These are phyloP conservation scores for Apotomis turbidana DNA, from an alignment of 2,888 invertebrate genomes.

Conservation along the genomic window DNA sequence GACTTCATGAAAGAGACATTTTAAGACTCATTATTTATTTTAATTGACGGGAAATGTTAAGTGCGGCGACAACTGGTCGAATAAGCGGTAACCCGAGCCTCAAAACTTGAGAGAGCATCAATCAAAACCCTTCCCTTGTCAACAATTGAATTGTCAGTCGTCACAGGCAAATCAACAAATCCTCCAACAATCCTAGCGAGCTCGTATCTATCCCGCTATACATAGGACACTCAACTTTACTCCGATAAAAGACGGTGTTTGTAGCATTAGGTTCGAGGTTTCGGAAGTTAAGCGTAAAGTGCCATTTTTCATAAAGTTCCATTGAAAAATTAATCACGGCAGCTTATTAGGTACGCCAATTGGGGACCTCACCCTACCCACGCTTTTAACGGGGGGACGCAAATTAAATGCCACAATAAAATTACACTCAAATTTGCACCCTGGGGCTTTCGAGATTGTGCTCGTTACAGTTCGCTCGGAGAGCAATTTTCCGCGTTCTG, in stretches of 20 bases:
- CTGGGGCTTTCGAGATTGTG: constrained; percentile 57
- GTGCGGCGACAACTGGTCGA: constrained; percentile 1
- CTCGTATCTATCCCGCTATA: not conserved
- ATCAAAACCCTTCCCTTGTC: constrained; percentile 30
- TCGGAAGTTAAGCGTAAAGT: constrained; percentile 8
- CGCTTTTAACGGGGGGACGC: constrained; percentile 70
- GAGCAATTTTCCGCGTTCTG: constrained; percentile 48
- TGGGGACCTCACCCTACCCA: constrained; percentile 56
- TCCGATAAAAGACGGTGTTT: not conserved
- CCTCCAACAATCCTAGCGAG: not conserved
- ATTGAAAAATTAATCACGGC: constrained; percentile 65
- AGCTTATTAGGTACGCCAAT: constrained; percentile 63
- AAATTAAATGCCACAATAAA: constrained; percentile 73
- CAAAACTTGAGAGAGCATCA: constrained; percentile 21
- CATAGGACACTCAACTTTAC: constrained; percentile 4
- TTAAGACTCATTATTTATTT: too few species aligned
- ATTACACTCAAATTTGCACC: constrained; percentile 68
- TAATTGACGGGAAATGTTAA: not conserved
- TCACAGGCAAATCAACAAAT: constrained; percentile 38
- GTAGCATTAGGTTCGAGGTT: not conserved
- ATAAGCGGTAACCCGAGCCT: constrained; percentile 7
- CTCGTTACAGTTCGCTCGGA: constrained; percentile 55
- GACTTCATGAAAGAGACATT: too few species aligned
- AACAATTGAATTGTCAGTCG: constrained; percentile 31
- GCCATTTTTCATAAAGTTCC: constrained; percentile 44